Conservation (phyloP, 2,888 invertebrate genomes). For the Drosophila greeni region DNA sequence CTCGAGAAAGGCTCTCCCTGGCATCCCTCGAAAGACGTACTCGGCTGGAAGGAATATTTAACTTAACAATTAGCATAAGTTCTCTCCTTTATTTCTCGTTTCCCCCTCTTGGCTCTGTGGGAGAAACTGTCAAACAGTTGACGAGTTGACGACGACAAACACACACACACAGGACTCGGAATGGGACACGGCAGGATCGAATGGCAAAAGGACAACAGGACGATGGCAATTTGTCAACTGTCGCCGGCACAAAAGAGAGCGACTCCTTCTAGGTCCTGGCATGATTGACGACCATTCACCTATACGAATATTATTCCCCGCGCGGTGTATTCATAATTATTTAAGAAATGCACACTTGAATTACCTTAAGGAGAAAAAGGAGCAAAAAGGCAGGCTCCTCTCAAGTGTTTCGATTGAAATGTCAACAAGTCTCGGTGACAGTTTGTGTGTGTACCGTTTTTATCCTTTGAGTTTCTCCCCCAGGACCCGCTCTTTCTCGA, state of each 20-base stretch:
- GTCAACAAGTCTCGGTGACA: conserved; percentile 64
- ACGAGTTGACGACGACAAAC: conserved; percentile 11
- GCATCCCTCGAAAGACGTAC: conserved; percentile 24
- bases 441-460: conserved; percentile 33
- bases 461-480: conserved; percentile 2
- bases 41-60: conserved; percentile 39
- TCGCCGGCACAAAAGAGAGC: conserved; percentile 54
- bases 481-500: conserved; percentile 2
- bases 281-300: conserved; percentile 65
- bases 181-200: conserved; percentile 13
- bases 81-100: conserved; percentile 6
- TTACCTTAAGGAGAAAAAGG: conserved; percentile 38
- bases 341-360: conserved; percentile 69
- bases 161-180: conserved; percentile 9
- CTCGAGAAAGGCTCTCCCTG: conserved; percentile 21
- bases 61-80: conserved; percentile 42
- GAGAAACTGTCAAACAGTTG: conserved; percentile 20
- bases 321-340: conserved; percentile 68
- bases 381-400: conserved; percentile 36
- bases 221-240: conserved; percentile 67
- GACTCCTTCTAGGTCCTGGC: conserved; percentile 44
- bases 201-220: conserved; percentile 60
- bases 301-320: conserved; percentile 41
- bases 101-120: conserved; percentile 11
- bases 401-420: conserved; percentile 53